Conservation (phyloP, 2,797 vertebrate species). For the Pantherophis alleghaniensis region DNA sequence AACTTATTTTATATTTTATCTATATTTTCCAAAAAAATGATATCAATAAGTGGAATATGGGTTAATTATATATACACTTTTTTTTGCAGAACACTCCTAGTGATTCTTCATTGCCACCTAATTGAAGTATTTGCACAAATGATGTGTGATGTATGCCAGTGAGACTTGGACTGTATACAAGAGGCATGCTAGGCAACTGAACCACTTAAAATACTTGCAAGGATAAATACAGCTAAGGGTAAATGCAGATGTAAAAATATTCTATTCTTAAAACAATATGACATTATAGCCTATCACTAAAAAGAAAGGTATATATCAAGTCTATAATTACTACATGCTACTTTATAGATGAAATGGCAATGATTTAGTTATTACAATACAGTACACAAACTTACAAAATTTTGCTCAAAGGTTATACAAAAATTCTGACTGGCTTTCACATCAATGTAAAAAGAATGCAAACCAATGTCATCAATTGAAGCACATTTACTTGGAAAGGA, state of each 20-base stretch:
- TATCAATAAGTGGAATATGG: neutral
- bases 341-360: neutral
- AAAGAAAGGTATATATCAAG: neutral
- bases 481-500: neutral
- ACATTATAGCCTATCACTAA: neutral
- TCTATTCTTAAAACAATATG: neutral
- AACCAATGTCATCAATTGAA: neutral
- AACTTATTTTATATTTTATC: neutral
- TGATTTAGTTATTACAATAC: neutral
- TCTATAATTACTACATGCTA: neutral
- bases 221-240: no score
- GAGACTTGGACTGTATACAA: no score
- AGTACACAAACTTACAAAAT: neutral
- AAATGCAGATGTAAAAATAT: neutral
- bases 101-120: neutral
- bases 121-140: neutral
- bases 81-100: neutral
- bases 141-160: no score
- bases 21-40: neutral
- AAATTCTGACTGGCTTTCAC: neutral
- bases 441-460: neutral
- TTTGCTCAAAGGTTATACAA: neutral
- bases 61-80: neutral
- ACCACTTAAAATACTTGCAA: neutral
- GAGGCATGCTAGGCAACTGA: no score